Evolutionary conservation across 2,888 invertebrate species (phyloP).

Genomic region (Apantesis nais): DNA sequence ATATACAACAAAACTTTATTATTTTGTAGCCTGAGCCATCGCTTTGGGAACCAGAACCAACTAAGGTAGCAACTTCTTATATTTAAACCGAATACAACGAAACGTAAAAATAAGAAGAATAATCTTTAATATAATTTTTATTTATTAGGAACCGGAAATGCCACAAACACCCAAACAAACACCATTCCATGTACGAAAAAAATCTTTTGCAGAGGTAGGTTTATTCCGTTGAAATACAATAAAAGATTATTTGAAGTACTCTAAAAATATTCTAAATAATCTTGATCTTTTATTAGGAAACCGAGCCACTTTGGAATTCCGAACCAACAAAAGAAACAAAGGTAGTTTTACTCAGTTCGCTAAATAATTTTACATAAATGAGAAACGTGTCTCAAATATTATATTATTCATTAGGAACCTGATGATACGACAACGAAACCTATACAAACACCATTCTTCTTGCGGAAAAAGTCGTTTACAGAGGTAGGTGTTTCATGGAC

Average conservation of each 20-base stretch:
- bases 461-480: constrained; percentile 57
- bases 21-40: constrained; percentile 4
- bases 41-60: not conserved
- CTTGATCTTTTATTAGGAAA: constrained; percentile 10
- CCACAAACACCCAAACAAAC: constrained; percentile 13
- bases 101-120: not conserved
- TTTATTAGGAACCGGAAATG: not conserved
- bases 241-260: not conserved
- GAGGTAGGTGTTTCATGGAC: constrained; percentile 53
- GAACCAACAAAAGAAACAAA: constrained; percentile 29
- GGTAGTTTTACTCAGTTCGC: constrained; percentile 11
- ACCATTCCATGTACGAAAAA: constrained; percentile 17
- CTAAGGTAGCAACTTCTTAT: not conserved
- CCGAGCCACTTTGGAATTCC: constrained; percentile 17
- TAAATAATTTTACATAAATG: not conserved
- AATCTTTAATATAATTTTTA: not conserved
- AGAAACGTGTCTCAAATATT: constrained; percentile 9
- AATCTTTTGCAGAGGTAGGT: constrained; percentile 23
- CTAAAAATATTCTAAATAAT: constrained; percentile 7
- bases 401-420: constrained; percentile 49
- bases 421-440: constrained; percentile 54
- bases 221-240: not conserved
- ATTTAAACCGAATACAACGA: not conserved
- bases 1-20: not conserved
- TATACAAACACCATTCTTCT: constrained; percentile 55